phyloP scores from a whole-genome alignment of 2,797 vertebrate species.

The Borostomias antarcticus region DNA sequence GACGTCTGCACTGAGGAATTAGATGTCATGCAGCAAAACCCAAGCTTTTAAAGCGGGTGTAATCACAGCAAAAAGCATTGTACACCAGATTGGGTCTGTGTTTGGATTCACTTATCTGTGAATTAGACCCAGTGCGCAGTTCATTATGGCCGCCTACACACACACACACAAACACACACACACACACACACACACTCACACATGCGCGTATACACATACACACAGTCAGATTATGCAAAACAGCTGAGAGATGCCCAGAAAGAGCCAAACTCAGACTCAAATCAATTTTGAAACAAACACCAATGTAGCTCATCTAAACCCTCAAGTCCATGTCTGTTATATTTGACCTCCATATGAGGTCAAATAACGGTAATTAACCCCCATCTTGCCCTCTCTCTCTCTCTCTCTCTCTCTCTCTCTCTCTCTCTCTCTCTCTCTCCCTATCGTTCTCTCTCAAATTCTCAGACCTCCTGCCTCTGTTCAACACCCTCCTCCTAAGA shows the following conservation, averaged over 20 bases:
- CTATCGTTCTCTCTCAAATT: neutral
- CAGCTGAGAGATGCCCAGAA: constrained; percentile 16
- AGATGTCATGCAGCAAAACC: constrained; percentile 51
- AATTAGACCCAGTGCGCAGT: constrained; percentile 26
- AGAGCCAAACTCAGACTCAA: constrained; percentile 25
- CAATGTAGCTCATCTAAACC: constrained; percentile 33
- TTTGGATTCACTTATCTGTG: constrained; percentile 42
- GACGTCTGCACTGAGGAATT: constrained; percentile 51
- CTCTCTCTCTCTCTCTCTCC: neutral
- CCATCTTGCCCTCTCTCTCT: neutral
- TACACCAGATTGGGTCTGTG: constrained; percentile 24
- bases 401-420: neutral
- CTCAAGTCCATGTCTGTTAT: neutral
- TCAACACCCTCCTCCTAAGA: too few species aligned
- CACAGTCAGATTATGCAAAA: constrained; percentile 4
- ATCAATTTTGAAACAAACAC: constrained; percentile 38
- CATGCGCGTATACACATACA: neutral
- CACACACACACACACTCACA: neutral
- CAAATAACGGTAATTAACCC: constrained; percentile 28
- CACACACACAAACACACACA: neutral
- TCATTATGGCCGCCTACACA: neutral
- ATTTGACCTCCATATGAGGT: neutral
- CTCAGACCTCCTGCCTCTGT: neutral
- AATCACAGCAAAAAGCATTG: constrained; percentile 46
- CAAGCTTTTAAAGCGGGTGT: constrained; percentile 48